A percentile compares a stretch with the other conserved stretches of the same genome.
phyloP scores from a whole-genome alignment of 2,888 invertebrate genomes.

The Phlogophora meticulosa region DNA sequence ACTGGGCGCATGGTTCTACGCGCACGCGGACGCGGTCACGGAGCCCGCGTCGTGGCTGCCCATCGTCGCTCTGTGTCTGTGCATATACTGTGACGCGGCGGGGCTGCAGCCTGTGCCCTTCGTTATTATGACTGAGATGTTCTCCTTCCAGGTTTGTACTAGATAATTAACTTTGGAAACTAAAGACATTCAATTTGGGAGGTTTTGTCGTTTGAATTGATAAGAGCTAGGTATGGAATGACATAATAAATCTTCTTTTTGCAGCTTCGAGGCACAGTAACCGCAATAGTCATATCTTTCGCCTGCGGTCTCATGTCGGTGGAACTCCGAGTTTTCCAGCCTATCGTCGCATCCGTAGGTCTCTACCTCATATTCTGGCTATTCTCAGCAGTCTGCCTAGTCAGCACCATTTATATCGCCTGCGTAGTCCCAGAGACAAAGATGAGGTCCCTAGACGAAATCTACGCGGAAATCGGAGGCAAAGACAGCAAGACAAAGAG shows the following conservation, averaged over 20 bases:
- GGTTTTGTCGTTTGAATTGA: too few relatives aligned
- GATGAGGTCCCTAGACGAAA: constrained; percentile 83
- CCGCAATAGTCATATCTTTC: constrained; percentile 85
- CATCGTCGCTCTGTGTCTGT: constrained; percentile 82
- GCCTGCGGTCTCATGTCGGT: constrained; percentile 84
- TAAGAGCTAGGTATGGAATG: neutral
- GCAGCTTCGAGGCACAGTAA: constrained; percentile 87
- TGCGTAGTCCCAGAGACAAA: constrained; percentile 84
- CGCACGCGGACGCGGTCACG: constrained; percentile 63
- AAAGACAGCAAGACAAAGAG: constrained; percentile 69
- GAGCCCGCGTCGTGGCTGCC: constrained; percentile 80
- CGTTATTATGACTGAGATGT: constrained; percentile 89
- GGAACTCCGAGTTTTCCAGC: constrained; percentile 85
- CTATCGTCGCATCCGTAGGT: constrained; percentile 78
- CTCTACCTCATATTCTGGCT: constrained; percentile 84
- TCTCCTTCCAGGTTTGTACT: constrained; percentile 82
- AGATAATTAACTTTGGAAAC: too few relatives aligned
- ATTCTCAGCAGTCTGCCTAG: constrained; percentile 82
- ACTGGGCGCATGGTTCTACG: constrained; percentile 84
- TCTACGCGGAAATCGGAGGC: constrained; percentile 83
- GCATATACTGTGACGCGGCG: constrained; percentile 88
- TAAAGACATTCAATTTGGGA: neutral
- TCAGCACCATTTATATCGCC: constrained; percentile 84
- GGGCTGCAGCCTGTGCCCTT: constrained; percentile 87
- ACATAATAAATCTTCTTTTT: constrained; percentile 42